Base-by-base conservation (phyloP, 2,888 invertebrate genomes). In the Netelia virgata region DNA sequence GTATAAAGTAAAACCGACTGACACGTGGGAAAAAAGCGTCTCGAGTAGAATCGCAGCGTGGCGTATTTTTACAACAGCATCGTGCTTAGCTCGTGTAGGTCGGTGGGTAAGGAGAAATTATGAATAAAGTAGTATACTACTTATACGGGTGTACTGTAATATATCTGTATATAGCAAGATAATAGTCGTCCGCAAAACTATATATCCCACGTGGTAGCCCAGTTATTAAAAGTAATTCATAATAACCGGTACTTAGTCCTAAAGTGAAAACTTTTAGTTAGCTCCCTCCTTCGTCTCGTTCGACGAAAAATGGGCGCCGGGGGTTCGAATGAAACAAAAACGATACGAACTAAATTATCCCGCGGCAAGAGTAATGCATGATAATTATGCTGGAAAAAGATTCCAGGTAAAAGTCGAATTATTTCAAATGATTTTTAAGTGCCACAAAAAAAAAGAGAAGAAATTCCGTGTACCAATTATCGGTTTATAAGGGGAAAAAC, bases 191-290 rank as follows among this genome's bases (percentile, higher is more conserved):
- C 14, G 47, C 14, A 14, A 14, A 3, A 14, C 11, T 47, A 14
- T 57, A 76, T 68, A 69, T 84, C 64, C 53, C 80, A 82, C 76
- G 50, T 66, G 57, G 74, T 59, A 61, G 53, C 59, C 28, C 47
- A 55, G 80, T 80, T 77, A 84, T 84, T 80, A 84, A 80, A 64
- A 80, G 76, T 77, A 77, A 80, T 84, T 76, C 68, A 76, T 47
- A 55, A 61, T 63, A 72, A 79, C 76, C 43, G 28, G 66, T 50
- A 66, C 79, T 75, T 43, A 41, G 63, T 79, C 50, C 57, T 55
- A 36, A 69, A 83, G 83, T 83, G 78, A 70, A 83, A 83, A 74
- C 64, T 70, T 14, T 6, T 23, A 63, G n/a, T 69, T 53, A 63
- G 0, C 23, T 63, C 9, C 23, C 41, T 53, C 41, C 59, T 63